phyloP scores from a whole-genome alignment of 2,888 invertebrate genomes.

The Criorhina ranunculi region DNA sequence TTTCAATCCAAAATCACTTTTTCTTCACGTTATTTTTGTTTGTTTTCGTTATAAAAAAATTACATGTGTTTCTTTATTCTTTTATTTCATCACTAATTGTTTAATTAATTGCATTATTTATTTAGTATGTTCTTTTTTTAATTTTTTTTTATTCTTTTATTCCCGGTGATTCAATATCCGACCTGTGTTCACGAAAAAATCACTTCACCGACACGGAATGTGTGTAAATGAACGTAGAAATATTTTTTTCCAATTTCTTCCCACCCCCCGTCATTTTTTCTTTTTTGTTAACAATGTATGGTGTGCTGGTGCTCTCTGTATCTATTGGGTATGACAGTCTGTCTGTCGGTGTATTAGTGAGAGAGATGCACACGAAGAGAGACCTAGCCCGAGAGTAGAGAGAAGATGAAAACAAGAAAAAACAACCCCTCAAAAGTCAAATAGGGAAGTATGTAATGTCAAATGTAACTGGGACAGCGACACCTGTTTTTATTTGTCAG shows the following conservation, averaged over 20 bases:
- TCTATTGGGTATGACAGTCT: slow-evolving; percentile 40
- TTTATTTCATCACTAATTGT: slow-evolving; percentile 37
- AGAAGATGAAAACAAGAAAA: slow-evolving; percentile 55
- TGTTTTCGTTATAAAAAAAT: slow-evolving; percentile 48
- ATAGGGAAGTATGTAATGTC: slow-evolving; percentile 65
- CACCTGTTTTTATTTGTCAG: slow-evolving; percentile 61
- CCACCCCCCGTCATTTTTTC: slow-evolving; percentile 67
- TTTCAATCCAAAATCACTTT: slow-evolving; percentile 57
- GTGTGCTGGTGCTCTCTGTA: slow-evolving; percentile 43
- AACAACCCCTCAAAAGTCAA: slow-evolving; percentile 72
- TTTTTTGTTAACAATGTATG: too few relatives aligned
- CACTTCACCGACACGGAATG: slow-evolving; percentile 77
- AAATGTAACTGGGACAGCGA: slow-evolving; percentile 72
- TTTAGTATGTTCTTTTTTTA: slow-evolving; percentile 37
- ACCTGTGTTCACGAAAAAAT: slow-evolving; percentile 75
- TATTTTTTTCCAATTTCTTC: slow-evolving; percentile 75
- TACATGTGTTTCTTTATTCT: slow-evolving; percentile 20
- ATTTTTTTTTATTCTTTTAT: slow-evolving; percentile 39
- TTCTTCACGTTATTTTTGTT: slow-evolving; percentile 59
- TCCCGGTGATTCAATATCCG: slow-evolving; percentile 66
- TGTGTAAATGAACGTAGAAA: slow-evolving; percentile 76
- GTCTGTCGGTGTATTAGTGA: slow-evolving; percentile 21
- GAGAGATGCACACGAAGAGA: slow-evolving; percentile 21
- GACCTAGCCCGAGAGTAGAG: slow-evolving; percentile 18
- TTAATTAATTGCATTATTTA: slow-evolving; percentile 61